Base-by-base conservation (phyloP, 2,888 invertebrate genomes). In the Pardosa pseudoannulata region DNA sequence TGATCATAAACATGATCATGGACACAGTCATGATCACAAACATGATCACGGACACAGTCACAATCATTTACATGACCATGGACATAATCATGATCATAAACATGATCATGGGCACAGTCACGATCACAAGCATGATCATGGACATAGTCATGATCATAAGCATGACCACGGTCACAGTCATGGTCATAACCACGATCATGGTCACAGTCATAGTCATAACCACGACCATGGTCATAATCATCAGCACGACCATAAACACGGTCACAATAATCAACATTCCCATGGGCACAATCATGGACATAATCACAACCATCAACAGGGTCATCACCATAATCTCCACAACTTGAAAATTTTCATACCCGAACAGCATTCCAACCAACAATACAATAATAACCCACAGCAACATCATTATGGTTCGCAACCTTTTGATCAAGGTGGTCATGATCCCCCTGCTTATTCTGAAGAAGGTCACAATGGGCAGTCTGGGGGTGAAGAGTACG, bases 31-130 rank as follows among this genome's bases (percentile, higher is more conserved):
- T 0, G 19, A 67, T 2, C 23, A 36, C 11, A 67, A n/a, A 3
- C 67, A 74, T 65, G 41, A 71, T 16, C 67, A 67, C 23, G 32
- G 64, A 0, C 76, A 83, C 6, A 62, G 46, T 23, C 81, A 82
- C 27, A 39, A 65, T 16, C 71, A 75, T 19, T 39, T 5, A 23
- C 56, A 76, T 19, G 62, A 70, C 19, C 67, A 67, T 19, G 19
- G 13, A 11, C 67, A 67, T 27, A 23, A 23, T 7, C 67, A 67
- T 16, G n/a, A 67, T 5, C 67, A 67, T 27, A 64, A 32, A 0
- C 67, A 67, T 23, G 5, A 32, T 0, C 67, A 65, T 27, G 56
- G 62, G 19, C 23, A 73, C 0, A 29, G 50, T 16, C 23, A 28
- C 11, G 11, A 11, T 13, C 13, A 23, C 29, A 27, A 23, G 6